Percentiles rank a stretch among this genome's conserved stretches.
Evolutionary conservation across 2,797 vertebrate genomes (phyloP).

Genomic region (Microtus californicus): DNA sequence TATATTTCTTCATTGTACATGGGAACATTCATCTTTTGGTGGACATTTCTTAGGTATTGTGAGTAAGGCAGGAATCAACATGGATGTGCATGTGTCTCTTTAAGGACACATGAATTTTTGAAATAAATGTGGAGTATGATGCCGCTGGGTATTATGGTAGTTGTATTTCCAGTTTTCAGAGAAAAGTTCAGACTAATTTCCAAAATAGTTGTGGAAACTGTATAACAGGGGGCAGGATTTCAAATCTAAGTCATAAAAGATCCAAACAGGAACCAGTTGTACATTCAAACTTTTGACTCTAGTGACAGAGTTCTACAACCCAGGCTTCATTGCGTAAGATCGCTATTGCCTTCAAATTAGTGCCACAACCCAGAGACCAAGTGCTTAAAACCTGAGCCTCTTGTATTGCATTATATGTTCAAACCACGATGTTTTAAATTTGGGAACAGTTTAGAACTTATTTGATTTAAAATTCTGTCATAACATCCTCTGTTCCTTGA

Average conservation of each 20-base stretch:
- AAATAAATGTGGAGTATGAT: background rate
- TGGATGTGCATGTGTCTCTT: background rate
- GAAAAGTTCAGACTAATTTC: background rate
- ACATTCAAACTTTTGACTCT: background rate
- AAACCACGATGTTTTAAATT: background rate
- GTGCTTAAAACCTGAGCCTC: no score
- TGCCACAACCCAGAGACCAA: rapidly evolving
- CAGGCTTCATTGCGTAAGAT: background rate
- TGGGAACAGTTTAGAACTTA: background rate
- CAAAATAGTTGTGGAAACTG: background rate
- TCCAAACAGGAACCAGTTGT: background rate
- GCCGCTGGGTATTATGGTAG: background rate
- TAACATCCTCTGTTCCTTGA: background rate
- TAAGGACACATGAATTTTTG: background rate
- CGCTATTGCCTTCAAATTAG: background rate
- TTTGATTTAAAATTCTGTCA: background rate
- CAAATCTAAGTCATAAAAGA: no score
- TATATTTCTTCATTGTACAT: background rate
- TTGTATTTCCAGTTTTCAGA: background rate
- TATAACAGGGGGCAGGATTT: background rate
- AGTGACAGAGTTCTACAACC: background rate
- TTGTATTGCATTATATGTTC: background rate
- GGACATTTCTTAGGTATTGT: background rate
- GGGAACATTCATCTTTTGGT: background rate
- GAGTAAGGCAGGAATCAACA: background rate